Percentiles rank a stretch among this genome's conserved stretches.
phyloP scores from a whole-genome alignment of 2,797 vertebrate species.

The Euthynnus affinis region DNA sequence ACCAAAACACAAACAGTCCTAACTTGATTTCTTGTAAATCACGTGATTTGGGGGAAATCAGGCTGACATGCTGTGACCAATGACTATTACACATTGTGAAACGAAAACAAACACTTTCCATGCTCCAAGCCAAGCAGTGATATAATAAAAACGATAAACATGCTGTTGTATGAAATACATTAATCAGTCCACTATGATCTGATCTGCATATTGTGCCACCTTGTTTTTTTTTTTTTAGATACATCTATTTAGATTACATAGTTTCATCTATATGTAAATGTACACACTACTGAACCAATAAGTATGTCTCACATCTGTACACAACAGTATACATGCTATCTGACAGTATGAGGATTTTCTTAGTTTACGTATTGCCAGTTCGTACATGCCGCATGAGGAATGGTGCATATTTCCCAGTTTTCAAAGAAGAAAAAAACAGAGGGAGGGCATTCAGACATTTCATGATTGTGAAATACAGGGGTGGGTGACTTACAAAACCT shows the following conservation, averaged over 20 bases:
- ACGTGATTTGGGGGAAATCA: conserved; percentile 79
- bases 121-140: conserved; percentile 35
- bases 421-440: background rate
- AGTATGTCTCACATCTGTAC: background rate
- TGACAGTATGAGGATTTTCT: background rate
- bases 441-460: conserved; percentile 35
- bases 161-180: background rate
- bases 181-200: background rate
- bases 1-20: background rate
- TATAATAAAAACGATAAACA: conserved; percentile 15
- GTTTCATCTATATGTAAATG: background rate
- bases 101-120: conserved; percentile 49
- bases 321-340: background rate
- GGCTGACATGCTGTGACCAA: conserved; percentile 51
- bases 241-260: background rate
- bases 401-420: background rate
- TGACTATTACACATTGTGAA: conserved; percentile 72
- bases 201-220: background rate
- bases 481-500: conserved; percentile 46
- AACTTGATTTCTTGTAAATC: conserved; percentile 78
- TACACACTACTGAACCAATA: background rate
- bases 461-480: conserved; percentile 67
- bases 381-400: background rate
- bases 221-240: background rate
- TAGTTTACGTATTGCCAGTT: background rate